Conservation (phyloP, 2,888 invertebrate genomes). For the Pterostichus madidus region DNA sequence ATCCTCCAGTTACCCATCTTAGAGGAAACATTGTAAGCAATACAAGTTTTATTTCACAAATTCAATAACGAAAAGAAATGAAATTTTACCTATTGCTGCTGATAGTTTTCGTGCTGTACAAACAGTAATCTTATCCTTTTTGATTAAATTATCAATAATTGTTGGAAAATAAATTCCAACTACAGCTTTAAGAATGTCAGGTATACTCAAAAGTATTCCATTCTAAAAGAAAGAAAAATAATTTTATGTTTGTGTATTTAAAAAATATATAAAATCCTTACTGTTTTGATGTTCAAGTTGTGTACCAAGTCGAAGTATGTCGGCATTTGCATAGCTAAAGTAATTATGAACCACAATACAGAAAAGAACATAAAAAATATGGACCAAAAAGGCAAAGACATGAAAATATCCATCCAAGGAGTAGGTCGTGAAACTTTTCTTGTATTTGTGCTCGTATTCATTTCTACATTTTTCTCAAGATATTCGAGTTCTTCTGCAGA, state of each 20-base stretch:
- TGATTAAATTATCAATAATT: slow-evolving; percentile 41
- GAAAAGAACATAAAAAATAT: slow-evolving; percentile 40
- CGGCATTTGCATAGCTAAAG: slow-evolving; percentile 55
- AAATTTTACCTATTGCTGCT: slow-evolving; percentile 6
- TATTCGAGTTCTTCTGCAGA: slow-evolving; percentile 39
- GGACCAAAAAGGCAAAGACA: slow-evolving; percentile 47
- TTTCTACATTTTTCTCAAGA: slow-evolving; percentile 36
- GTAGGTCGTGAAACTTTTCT: not conserved
- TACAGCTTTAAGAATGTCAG: slow-evolving; percentile 34
- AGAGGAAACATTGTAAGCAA: too few relatives aligned
- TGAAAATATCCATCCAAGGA: slow-evolving; percentile 43
- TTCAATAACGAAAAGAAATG: too few relatives aligned
- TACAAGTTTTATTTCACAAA: too few relatives aligned
- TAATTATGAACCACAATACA: slow-evolving; percentile 46
- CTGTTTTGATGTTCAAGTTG: slow-evolving; percentile 51
- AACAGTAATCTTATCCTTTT: slow-evolving; percentile 22
- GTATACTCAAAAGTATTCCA: slow-evolving; percentile 39
- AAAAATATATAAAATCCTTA: slow-evolving; percentile 1
- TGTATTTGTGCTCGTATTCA: not conserved
- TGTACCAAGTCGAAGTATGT: slow-evolving; percentile 50
- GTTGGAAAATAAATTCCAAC: slow-evolving; percentile 51
- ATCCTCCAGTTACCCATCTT: too few relatives aligned
- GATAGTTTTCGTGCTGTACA: slow-evolving; percentile 38
- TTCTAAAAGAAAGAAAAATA: slow-evolving; percentile 8
- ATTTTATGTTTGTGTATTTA: too few relatives aligned